Base-by-base conservation (phyloP, 2,797 vertebrate genomes). In the Merluccius polli region DNA sequence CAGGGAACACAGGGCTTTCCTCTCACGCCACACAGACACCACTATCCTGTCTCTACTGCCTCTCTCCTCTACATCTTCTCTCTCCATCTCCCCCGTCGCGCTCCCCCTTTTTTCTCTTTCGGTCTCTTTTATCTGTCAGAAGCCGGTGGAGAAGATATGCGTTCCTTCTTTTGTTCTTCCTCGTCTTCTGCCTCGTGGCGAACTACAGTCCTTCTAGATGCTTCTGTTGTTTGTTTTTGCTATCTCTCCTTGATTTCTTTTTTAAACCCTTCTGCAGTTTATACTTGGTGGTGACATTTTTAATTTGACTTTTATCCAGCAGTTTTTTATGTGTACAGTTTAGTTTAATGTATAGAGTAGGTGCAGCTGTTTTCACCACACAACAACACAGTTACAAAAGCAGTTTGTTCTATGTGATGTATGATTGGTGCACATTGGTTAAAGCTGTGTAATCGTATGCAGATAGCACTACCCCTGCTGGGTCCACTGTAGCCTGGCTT, bases 11-110 rank as follows among this genome's bases (percentile, higher is more conserved):
- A 48, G 83, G 70, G 75, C 86, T 88, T 92, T 92, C n/a, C n/a
- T n/a, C 91, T 91, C 91, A 92, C 88, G 90, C 89, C 92, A 86
- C 81, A 81, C 88, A 89, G 92, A 89, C 91, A 85, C 88, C 88
- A 75, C 84, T 88, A 87, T 77, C 70, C 81, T 79, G 78, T 85
- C 84, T 83, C 87, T 72, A 72, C 85, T 77, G 85, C 82, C 83
- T 77, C 82, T 30, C 86, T 83, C 78, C 21, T 82, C 83, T 80
- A 86, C 82, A 73, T 73, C 80, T 79, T 75, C 74, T 79, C 75
- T 35, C 73, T 81, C 82, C 78, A 70, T 86, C 71, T 83, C 73
- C 76, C 74, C 72, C 74, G n/a, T 24, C 74, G 83, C 83, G 77
- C 86, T 71, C 79, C 79, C 73, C 67, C 27, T 27, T 59, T 74